Evolutionary conservation across 2,113 vertebrate genomes (phyloP).

Genomic region (Xiphophorus couchianus): DNA sequence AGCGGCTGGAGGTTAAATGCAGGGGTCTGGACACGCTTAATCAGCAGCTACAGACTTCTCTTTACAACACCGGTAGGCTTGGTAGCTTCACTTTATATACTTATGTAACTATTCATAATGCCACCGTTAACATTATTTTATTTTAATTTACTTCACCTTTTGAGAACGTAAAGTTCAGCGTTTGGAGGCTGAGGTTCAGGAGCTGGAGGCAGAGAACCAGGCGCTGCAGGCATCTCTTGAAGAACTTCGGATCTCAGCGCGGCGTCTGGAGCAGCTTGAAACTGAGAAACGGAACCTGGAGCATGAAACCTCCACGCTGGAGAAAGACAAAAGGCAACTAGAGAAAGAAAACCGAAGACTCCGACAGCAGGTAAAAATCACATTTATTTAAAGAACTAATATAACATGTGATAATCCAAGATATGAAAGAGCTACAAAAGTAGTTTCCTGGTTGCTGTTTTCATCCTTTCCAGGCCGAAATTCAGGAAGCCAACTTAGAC

Average conservation of each 20-base stretch:
- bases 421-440: rapidly evolving
- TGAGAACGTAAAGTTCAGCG: conserved; percentile 79
- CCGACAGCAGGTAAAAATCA: conserved; percentile 63
- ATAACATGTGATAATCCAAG: not conserved
- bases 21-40: conserved; percentile 68
- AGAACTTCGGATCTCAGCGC: conserved; percentile 62
- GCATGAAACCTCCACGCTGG: conserved; percentile 73
- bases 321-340: conserved; percentile 87
- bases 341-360: conserved; percentile 79
- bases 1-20: conserved; percentile 74
- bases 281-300: conserved; percentile 69
- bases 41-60: conserved; percentile 75
- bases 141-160: not conserved
- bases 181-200: conserved; percentile 74
- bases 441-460: not conserved
- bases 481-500: conserved; percentile 89
- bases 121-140: not conserved
- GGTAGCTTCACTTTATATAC: not conserved
- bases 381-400: not conserved
- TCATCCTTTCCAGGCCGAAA: conserved; percentile 80
- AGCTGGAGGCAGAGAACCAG: conserved; percentile 75
- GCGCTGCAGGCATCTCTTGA: conserved; percentile 69
- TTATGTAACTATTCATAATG: rapidly evolving
- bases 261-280: conserved; percentile 72
- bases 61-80: conserved; percentile 76